phyloP scores from a whole-genome alignment of 1,140 invertebrate species.

The Arctopsyche grandis region DNA sequence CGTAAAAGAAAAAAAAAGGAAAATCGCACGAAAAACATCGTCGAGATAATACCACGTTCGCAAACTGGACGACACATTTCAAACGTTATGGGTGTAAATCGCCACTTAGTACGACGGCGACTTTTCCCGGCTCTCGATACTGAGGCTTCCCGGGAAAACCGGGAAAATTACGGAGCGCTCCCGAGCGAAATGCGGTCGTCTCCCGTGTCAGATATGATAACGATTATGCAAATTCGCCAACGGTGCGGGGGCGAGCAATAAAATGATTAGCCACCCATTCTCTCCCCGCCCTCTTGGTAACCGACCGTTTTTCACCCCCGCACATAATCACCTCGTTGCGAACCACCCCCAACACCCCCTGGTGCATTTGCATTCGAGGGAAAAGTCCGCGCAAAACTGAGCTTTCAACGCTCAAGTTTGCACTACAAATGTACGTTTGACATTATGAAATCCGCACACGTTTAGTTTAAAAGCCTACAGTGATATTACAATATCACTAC shows the following conservation, averaged over 20 bases:
- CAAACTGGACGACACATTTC: background rate
- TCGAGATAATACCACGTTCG: background rate
- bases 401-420: too few relatives aligned
- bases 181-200: conserved; percentile 65
- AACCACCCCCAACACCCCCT: background rate
- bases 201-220: conserved; percentile 66
- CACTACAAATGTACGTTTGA: too few relatives aligned
- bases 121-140: too few relatives aligned
- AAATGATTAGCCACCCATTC: conserved; percentile 46
- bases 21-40: background rate
- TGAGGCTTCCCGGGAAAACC: too few relatives aligned
- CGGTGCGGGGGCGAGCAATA: conserved; percentile 41
- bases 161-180: conserved; percentile 37
- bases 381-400: too few relatives aligned
- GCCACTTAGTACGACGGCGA: too few relatives aligned
- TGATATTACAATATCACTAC: too few relatives aligned
- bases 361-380: conserved; percentile 9
- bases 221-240: conserved; percentile 59
- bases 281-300: background rate
- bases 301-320: conserved; percentile 33
- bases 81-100: too few relatives aligned
- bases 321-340: conserved; percentile 20
- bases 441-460: too few relatives aligned
- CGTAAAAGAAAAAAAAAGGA: background rate
- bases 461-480: too few relatives aligned